A percentile compares a stretch with the other conserved stretches of the same genome.
Conservation (phyloP, 2,888 invertebrate genomes). For the Sesia bembeciformis region DNA sequence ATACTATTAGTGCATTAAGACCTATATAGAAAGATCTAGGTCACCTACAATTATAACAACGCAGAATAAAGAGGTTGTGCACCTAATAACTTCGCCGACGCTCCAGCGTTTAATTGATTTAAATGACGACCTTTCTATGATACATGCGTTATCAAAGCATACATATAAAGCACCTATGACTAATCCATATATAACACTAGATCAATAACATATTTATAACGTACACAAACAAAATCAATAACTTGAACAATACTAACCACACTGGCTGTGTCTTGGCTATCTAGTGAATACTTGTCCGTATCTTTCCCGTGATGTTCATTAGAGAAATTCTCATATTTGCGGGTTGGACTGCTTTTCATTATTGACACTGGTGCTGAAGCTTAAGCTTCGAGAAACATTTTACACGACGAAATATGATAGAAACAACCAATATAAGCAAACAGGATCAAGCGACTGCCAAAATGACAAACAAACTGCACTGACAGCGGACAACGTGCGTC, state of each 20-base stretch:
- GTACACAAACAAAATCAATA: constrained; percentile 69
- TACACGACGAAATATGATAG: constrained; percentile 31
- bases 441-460: constrained; percentile 5
- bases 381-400: constrained; percentile 62
- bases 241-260: constrained; percentile 59
- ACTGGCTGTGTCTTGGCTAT: constrained; percentile 71
- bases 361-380: constrained; percentile 49
- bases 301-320: constrained; percentile 62
- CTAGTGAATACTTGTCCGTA: constrained; percentile 66
- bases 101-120: neutral
- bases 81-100: neutral
- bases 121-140: neutral
- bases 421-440: constrained; percentile 4
- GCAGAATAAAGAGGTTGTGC: neutral
- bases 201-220: constrained; percentile 55
- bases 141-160: neutral
- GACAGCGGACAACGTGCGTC: neutral
- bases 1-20: neutral
- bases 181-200: constrained; percentile 24
- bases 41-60: constrained; percentile 9
- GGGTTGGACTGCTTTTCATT: constrained; percentile 70
- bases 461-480: neutral
- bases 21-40: constrained; percentile 31
- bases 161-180: constrained; percentile 9
- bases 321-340: constrained; percentile 68